These are phyloP conservation scores for Fundulus diaphanus DNA, from an alignment of 2,797 vertebrate genomes.

Conservation along the genomic window DNA sequence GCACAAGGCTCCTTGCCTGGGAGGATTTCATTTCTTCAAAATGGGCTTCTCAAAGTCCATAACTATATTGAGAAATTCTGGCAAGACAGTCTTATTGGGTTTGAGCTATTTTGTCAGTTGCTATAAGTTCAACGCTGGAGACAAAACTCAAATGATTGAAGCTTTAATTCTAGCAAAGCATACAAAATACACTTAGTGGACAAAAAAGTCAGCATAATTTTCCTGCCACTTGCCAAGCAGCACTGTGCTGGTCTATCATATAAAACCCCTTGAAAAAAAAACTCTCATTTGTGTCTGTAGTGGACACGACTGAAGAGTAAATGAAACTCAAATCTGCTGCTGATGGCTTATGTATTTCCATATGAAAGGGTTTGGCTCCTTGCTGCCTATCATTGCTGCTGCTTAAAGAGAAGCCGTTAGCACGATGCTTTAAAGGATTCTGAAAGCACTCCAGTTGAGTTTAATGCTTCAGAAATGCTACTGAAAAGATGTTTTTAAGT, in stretches of 20 bases:
- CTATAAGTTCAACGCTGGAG: no score
- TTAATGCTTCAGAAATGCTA: constrained; percentile 10
- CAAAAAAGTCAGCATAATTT: not conserved
- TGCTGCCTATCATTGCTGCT: constrained; percentile 34
- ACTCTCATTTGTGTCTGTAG: constrained; percentile 17
- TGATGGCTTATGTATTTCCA: constrained; percentile 53
- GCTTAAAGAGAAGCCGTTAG: constrained; percentile 22
- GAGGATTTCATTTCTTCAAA: no score
- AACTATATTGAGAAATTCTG: no score
- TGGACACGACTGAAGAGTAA: constrained; percentile 36
- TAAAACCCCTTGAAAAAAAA: not conserved
- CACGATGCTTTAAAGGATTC: constrained; percentile 15
- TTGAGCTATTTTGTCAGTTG: no score
- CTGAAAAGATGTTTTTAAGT: constrained; percentile 3
- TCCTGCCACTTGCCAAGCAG: not conserved
- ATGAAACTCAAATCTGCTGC: constrained; percentile 40
- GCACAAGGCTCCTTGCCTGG: no score
- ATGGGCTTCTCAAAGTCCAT: no score
- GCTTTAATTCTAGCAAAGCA: no score
- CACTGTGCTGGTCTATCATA: not conserved
- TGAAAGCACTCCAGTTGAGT: constrained; percentile 47
- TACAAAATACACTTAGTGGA: no score
- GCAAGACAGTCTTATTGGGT: no score
- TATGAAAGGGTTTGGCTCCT: constrained; percentile 40
- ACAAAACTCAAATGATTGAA: no score